Conservation (phyloP, 2,113 vertebrate species). For the Synodontis membranacea region DNA sequence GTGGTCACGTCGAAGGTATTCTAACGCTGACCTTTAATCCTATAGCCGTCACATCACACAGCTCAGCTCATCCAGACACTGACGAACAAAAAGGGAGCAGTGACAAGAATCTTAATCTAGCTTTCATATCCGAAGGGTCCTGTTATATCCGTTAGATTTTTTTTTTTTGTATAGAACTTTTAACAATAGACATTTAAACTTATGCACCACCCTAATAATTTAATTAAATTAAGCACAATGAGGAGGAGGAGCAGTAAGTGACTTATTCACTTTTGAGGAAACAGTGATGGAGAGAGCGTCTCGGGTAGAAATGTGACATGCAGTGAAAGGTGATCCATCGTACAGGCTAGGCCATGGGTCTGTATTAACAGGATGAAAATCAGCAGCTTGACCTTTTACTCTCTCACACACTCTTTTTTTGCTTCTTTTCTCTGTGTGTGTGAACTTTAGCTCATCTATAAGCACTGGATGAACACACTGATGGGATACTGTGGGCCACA, state of each 20-base stretch:
- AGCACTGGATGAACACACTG: constrained; percentile 97
- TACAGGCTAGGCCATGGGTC: too few relatives aligned
- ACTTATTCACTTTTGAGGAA: too few relatives aligned
- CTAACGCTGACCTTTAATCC: not conserved
- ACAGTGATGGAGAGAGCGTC: too few relatives aligned
- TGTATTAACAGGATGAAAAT: not conserved
- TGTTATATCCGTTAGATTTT: too few relatives aligned
- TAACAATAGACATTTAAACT: not conserved
- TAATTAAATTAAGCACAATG: too few relatives aligned
- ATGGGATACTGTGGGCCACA: constrained; percentile 86
- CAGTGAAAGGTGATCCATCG: too few relatives aligned
- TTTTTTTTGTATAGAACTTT: too few relatives aligned
- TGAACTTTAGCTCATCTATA: constrained; percentile 83
- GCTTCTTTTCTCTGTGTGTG: not conserved
- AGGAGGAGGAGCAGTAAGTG: too few relatives aligned
- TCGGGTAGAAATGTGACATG: too few relatives aligned
- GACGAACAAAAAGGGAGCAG: not conserved
- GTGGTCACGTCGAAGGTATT: constrained; percentile 80
- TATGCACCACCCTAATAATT: too few relatives aligned
- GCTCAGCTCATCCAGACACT: not conserved
- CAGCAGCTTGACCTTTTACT: not conserved
- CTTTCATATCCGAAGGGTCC: too few relatives aligned
- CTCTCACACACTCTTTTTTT: not conserved
- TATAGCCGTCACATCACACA: not conserved
- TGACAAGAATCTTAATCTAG: not conserved